A percentile compares a stretch with the other conserved stretches of the same genome.
Evolutionary conservation across 2,113 vertebrate species (phyloP).

Genomic region (Varanus komodoensis): DNA sequence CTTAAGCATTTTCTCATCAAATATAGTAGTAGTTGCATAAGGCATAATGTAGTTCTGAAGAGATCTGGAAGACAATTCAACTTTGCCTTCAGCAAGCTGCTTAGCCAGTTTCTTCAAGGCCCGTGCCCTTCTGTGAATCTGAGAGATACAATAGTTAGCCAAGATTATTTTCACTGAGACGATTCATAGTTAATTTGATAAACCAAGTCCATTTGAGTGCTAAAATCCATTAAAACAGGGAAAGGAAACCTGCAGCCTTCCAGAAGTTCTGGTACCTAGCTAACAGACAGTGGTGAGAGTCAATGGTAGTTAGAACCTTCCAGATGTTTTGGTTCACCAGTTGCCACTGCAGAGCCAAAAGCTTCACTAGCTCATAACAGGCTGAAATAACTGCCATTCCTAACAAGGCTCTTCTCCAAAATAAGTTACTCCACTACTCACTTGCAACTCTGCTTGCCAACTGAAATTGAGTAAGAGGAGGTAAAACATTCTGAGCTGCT

Average conservation of each 20-base stretch:
- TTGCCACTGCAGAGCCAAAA: not conserved
- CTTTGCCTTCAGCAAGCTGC: constrained; percentile 86
- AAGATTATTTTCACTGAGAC: not conserved
- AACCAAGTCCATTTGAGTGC: not conserved
- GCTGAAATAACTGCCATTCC: not conserved
- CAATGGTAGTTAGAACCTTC: no score
- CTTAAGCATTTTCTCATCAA: constrained; percentile 93
- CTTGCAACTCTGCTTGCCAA: not conserved
- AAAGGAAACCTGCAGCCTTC: no score
- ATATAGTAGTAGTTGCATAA: constrained; percentile 89
- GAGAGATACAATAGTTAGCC: constrained; percentile 34
- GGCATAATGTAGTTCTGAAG: constrained; percentile 97
- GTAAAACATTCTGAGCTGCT: not conserved
- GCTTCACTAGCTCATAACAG: not conserved
- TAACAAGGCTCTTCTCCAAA: not conserved
- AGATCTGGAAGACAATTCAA: constrained; percentile 86
- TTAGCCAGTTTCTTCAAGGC: constrained; percentile 92
- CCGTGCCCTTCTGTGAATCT: constrained; percentile 94
- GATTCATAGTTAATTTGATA: not conserved
- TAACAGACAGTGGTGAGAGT: no score
- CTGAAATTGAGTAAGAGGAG: not conserved
- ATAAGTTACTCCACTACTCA: not conserved
- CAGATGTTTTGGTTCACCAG: no score
- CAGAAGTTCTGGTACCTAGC: no score
- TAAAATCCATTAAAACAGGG: not conserved